These are phyloP conservation scores for Eulithis prunata DNA, from an alignment of 2,888 invertebrate species.

Conservation along the genomic window DNA sequence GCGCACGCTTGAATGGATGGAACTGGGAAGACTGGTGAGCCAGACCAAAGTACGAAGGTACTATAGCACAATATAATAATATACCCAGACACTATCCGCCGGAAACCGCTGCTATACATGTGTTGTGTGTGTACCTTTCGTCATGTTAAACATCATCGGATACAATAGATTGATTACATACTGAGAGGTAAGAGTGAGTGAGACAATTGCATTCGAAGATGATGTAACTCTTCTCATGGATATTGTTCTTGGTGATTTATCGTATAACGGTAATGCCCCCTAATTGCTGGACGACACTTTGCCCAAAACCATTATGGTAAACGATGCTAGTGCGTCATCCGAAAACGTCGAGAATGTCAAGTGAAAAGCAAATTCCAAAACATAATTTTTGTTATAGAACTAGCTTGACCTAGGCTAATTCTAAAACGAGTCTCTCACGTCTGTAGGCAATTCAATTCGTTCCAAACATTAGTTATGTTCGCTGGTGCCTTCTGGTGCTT, in stretches of 20 bases:
- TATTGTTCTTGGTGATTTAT: background rate
- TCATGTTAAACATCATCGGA: conserved; percentile 41
- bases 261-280: background rate
- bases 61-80: conserved; percentile 19
- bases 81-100: conserved; percentile 65
- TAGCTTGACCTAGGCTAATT: conserved; percentile 9
- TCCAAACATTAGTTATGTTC: conserved; percentile 21
- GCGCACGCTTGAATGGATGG: conserved; percentile 66
- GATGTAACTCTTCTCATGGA: background rate
- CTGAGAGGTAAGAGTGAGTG: background rate
- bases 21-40: conserved; percentile 56
- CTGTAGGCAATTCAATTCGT: conserved; percentile 10
- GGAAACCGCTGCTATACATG: conserved; percentile 56
- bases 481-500: conserved; percentile 14
- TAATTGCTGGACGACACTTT: background rate
- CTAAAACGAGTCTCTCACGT: conserved; percentile 4
- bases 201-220: conserved; percentile 5
- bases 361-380: background rate
- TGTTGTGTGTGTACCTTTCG: background rate
- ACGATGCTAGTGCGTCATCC: background rate
- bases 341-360: background rate
- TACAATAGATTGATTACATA: conserved; percentile 42
- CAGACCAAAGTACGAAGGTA: conserved; percentile 30
- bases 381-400: background rate
- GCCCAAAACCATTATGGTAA: background rate